Evolutionary conservation across 2,113 vertebrate genomes (phyloP).

Genomic region (Pelecanus crispus): DNA sequence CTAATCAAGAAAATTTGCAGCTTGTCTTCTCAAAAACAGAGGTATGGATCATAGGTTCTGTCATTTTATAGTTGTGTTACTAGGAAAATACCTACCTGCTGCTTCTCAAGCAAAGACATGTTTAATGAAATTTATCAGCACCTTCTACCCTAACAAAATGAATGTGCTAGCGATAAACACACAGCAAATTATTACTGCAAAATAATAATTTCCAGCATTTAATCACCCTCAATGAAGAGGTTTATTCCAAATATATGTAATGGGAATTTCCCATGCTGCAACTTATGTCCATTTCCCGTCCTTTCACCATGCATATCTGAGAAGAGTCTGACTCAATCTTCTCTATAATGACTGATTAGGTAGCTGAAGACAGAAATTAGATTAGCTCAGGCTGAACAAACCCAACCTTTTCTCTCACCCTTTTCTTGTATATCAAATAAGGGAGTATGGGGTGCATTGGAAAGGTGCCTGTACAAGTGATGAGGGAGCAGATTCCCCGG

Average conservation of each 20-base stretch:
- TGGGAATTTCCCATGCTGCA: neutral
- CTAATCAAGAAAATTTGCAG: neutral
- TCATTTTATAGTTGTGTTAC: neutral
- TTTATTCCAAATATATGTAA: neutral
- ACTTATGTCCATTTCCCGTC: neutral
- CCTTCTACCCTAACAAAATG: neutral
- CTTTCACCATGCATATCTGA: neutral
- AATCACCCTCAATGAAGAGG: neutral
- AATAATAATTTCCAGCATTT: neutral
- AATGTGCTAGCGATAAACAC: neutral
- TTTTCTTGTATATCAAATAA: neutral
- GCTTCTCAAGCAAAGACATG: neutral
- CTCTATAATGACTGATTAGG: neutral
- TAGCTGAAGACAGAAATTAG: neutral
- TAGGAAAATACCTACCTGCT: neutral
- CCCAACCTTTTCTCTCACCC: neutral
- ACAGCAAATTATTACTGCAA: neutral
- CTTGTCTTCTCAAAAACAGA: neutral
- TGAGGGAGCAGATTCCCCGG: neutral
- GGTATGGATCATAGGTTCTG: fast-evolving
- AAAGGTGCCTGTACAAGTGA: neutral
- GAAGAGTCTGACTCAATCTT: neutral
- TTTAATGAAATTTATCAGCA: neutral
- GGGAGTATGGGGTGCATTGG: neutral
- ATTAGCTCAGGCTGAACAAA: neutral